Base-by-base conservation (phyloP, 2,113 vertebrate genomes). In the Thamnophis sirtalis region DNA sequence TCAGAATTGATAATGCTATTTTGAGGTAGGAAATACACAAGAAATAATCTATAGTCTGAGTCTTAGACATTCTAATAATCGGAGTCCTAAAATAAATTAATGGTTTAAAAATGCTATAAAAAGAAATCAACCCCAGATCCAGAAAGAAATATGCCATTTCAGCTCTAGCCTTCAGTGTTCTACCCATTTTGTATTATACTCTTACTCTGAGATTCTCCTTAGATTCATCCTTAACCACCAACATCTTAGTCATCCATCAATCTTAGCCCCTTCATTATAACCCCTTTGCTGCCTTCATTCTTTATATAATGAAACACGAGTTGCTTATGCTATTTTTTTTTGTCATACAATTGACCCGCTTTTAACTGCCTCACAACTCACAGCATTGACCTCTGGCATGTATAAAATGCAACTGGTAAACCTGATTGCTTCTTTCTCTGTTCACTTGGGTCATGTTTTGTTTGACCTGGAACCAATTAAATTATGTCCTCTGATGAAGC, bases 391-490 rank as follows among this genome's bases (percentile, higher is more conserved):
- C 63, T 80, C 54, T 5, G 80, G 2, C 38, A n/a, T 53, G 8
- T 84, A 17, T 9, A 51, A 58, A n/a, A 55, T 28, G 5, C 60
- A 21, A 48, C 68, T 38, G 26, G 50, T 17, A 88, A 49, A 48
- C 58, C 68, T 24, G 53, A 92, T 33, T 50, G 68, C 28, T 60
- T n/a, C 19, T 56, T 21, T 51, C 68, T 89, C 54, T n/a, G 4
- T 89, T 84, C 9, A 0, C 6, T 38, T 38, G 56, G 15, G 85
- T 87, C 85, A 91, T 10, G 50, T 43, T 87, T 63, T 56, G 11
- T 33, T 11, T 87, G 58, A 68, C 49, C 91, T 43, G 49, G 49
- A 91, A 87, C 85, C 91, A 91, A 73, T 87, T 68, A 91, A 86
- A 86, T 38, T 54, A 86, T 58, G 54, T 17, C 17, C 33, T 55